Evolutionary conservation across 2,113 vertebrate species (phyloP).

Genomic region (Riparia riparia): DNA sequence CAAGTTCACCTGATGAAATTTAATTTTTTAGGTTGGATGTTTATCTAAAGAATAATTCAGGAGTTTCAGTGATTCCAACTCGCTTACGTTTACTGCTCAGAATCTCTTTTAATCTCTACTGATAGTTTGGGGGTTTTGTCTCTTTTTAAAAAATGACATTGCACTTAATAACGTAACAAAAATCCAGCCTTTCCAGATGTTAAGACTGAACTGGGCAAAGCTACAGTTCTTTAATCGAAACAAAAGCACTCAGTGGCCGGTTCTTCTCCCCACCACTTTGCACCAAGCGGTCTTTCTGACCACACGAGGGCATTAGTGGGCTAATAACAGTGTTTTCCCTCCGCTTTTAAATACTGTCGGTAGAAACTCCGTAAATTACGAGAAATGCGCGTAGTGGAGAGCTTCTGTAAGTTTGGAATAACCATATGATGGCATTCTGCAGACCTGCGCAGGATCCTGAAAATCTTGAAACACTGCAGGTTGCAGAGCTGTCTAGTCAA

Average conservation of each 20-base stretch:
- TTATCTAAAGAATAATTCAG: neutral
- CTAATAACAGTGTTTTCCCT: neutral
- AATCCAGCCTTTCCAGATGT: neutral
- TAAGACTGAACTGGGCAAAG: neutral
- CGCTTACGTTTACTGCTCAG: neutral
- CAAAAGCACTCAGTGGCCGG: neutral
- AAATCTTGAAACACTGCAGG: neutral
- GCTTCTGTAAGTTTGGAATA: neutral
- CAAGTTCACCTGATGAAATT: neutral
- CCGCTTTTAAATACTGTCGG: neutral
- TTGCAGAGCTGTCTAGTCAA: neutral
- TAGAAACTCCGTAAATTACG: neutral
- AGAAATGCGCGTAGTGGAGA: neutral
- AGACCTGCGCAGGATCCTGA: neutral
- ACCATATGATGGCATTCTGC: neutral
- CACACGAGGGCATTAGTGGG: constrained; percentile 70
- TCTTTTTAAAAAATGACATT: neutral
- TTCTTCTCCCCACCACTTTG: neutral
- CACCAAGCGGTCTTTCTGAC: neutral
- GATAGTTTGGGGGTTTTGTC: neutral
- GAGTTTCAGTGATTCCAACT: neutral
- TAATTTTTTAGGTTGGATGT: neutral
- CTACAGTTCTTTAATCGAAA: neutral
- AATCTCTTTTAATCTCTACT: neutral
- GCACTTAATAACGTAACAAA: neutral